Conservation (phyloP, 2,888 invertebrate genomes). For the Ichneumoninae sp. region DNA sequence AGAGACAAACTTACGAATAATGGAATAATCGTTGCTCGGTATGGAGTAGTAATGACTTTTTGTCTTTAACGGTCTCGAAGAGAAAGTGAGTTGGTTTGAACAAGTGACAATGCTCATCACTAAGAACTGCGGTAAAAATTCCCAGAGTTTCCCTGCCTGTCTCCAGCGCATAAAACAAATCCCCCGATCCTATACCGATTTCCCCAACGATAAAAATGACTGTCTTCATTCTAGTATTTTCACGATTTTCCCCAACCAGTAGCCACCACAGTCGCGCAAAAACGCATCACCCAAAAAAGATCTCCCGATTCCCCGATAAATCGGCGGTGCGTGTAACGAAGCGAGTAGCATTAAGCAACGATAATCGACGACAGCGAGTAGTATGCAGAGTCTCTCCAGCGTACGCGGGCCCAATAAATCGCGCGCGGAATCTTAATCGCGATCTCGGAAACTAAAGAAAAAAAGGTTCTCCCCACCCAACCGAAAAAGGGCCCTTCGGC, state of each 20-base stretch:
- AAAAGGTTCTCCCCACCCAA: background rate
- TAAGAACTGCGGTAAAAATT: no score
- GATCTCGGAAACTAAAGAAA: conserved; percentile 65
- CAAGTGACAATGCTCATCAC: background rate
- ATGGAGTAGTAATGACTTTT: no score
- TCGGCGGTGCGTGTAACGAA: background rate
- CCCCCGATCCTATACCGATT: background rate
- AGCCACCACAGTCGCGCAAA: background rate
- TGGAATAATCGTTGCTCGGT: no score
- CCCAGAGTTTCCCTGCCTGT: no score
- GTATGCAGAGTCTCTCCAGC: conserved; percentile 34
- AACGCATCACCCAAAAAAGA: no score
- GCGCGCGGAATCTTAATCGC: conserved; percentile 72
- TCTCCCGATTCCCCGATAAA: background rate
- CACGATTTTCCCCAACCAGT: background rate
- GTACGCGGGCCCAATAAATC: conserved; percentile 69
- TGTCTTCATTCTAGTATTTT: background rate
- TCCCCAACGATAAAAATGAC: background rate
- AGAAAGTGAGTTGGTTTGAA: background rate
- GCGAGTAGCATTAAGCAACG: background rate
- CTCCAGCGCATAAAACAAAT: background rate
- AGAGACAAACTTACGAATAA: no score
- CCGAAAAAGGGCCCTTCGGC: conserved; percentile 1
- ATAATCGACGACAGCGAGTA: background rate
- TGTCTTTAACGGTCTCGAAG: background rate